Base-by-base conservation (phyloP, 2,888 invertebrate species). In the Galerucella pusilla region DNA sequence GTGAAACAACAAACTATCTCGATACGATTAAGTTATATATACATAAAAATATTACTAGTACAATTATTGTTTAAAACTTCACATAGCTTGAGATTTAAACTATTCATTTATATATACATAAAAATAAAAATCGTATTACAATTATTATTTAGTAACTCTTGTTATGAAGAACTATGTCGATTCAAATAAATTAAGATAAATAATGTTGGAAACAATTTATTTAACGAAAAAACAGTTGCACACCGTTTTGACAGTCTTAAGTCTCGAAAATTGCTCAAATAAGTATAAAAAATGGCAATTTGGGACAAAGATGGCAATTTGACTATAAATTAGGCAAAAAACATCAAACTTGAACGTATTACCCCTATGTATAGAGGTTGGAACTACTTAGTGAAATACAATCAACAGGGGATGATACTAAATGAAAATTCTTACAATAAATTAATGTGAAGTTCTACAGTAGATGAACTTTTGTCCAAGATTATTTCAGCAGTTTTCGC, bases 161-260 rank as follows among this genome's bases (percentile, higher is more conserved):
- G 20, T 63, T 64, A 14, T 49, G 63, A 69, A 63, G 52, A 52
- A 64, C 57, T 42, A 35, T 71, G 63, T 63, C 20, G 68, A 67
- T 68, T 71, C 54, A 20, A 73, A 70, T 66, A 63, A 73, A 52
- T 75, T 59, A 45, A 57, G 63, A 76, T 71, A 73, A 76, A 76
- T 76, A 76, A 71, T 49, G 70, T 70, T 73, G 73, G 75, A 70
- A 75, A 73, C 75, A 73, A 73, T 61, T 70, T 69, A 45, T 59
- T 49, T 54, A 28, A 67, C 57, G 25, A 11, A 60, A 60, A 60
- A 57, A 57, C 3, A 3, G 20, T 20, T 20, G 11, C 11, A 60
- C n/a, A 60, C 59, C 25, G 59, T 42, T 42, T 42, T 42, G 35
- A 60, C 16, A 25, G 25, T 60, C 52, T 7, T 2, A 52, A n/a